A percentile compares a stretch with the other conserved stretches of the same genome.
These are phyloP conservation scores for Campaea margaritaria DNA, from an alignment of 2,888 invertebrate genomes.

Conservation along the genomic window DNA sequence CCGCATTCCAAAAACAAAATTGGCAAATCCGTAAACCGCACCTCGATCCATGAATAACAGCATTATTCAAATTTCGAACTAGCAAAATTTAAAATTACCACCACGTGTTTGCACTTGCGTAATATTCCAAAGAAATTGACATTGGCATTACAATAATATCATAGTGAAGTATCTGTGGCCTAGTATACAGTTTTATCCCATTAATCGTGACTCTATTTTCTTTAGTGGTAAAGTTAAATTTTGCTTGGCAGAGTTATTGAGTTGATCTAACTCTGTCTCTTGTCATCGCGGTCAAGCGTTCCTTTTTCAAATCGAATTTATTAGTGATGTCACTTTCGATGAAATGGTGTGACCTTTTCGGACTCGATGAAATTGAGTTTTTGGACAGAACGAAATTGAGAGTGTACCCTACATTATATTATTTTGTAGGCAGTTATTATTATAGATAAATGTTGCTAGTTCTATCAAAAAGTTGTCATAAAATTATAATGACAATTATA, in stretches of 20 bases:
- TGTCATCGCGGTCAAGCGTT: constrained; percentile 48
- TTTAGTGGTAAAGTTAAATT: constrained; percentile 3
- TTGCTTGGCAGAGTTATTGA: not conserved
- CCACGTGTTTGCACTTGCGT: constrained; percentile 57
- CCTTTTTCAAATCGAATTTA: constrained; percentile 35
- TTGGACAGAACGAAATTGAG: constrained; percentile 8
- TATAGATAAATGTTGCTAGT: too few species aligned
- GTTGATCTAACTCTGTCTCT: constrained; percentile 37
- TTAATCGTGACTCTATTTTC: too few species aligned
- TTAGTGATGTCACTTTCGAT: constrained; percentile 32
- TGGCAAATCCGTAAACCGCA: constrained; percentile 4
- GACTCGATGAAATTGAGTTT: not conserved
- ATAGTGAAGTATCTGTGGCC: constrained; percentile 69
- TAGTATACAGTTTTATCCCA: constrained; percentile 23
- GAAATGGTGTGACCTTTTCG: constrained; percentile 8
- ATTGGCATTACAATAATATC: constrained; percentile 74
- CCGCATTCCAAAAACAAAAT: constrained; percentile 13
- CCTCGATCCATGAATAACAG: not conserved
- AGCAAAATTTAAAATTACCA: constrained; percentile 3
- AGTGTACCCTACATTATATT: not conserved
- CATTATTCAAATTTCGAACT: constrained; percentile 4
- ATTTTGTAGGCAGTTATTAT: not conserved
- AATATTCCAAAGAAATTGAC: constrained; percentile 75
- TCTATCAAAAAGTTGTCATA: too few species aligned
- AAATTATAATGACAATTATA: too few species aligned